Conservation (phyloP, 2,888 invertebrate species). For the Rambutsinella grinnellia region DNA sequence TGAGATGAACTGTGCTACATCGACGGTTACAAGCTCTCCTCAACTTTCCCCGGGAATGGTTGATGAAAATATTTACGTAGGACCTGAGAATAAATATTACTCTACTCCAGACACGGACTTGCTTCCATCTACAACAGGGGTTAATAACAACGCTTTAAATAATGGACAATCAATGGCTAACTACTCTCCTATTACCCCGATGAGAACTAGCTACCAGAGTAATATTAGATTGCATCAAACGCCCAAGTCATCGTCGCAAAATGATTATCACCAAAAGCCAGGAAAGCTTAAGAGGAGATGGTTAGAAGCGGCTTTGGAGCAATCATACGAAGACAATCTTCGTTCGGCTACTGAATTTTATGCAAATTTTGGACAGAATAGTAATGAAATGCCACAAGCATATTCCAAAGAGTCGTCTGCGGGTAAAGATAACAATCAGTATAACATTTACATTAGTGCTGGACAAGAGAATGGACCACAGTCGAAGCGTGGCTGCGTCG, state of each 20-base stretch:
- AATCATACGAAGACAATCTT: constrained; percentile 46
- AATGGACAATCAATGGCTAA: neutral
- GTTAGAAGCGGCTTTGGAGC: constrained; percentile 61
- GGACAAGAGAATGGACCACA: too few relatives aligned
- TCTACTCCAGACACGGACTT: neutral
- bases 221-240: constrained; percentile 44
- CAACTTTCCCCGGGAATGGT: constrained; percentile 46
- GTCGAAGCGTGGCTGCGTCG: too few relatives aligned
- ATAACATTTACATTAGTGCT: constrained; percentile 46
- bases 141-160: neutral
- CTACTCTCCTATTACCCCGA: constrained; percentile 43
- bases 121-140: neutral
- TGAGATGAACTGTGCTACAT: too few relatives aligned
- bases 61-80: constrained; percentile 45
- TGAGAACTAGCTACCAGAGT: constrained; percentile 56
- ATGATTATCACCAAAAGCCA: constrained; percentile 45
- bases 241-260: constrained; percentile 8
- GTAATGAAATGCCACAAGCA: neutral
- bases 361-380: too few relatives aligned
- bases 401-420: constrained; percentile 7
- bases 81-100: constrained; percentile 33
- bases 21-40: constrained; percentile 3
- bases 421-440: constrained; percentile 35
- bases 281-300: constrained; percentile 65
- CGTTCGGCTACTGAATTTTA: neutral